Evolutionary conservation across 2,113 vertebrate species (phyloP).

Genomic region (Calidris pygmaea): DNA sequence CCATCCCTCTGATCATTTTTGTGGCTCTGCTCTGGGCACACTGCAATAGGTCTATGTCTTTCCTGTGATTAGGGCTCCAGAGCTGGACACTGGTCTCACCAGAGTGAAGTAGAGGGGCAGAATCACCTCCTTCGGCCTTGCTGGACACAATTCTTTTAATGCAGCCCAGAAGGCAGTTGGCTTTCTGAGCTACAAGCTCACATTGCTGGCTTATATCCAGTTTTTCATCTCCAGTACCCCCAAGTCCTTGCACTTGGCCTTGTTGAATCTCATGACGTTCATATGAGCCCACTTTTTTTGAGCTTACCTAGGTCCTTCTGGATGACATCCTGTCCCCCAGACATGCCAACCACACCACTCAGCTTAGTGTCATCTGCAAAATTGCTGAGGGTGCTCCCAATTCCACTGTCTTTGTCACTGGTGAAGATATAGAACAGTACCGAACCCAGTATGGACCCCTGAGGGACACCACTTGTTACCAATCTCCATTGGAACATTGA

Average conservation of each 20-base stretch:
- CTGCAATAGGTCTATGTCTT: not conserved
- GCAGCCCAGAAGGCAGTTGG: fast-evolving
- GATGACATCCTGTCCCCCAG: not conserved
- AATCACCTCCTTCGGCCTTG: not conserved
- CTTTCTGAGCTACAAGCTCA: not conserved
- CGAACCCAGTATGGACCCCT: fast-evolving
- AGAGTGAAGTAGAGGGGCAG: not conserved
- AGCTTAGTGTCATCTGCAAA: not conserved
- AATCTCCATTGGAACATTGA: not conserved
- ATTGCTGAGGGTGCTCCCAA: not conserved
- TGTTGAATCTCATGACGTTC: not conserved
- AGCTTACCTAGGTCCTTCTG: not conserved
- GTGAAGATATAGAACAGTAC: not conserved
- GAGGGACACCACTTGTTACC: not conserved
- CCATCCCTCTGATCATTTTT: not conserved
- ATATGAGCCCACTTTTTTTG: not conserved
- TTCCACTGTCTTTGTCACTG: not conserved
- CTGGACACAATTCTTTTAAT: fast-evolving
- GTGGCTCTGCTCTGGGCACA: not conserved
- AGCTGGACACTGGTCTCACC: not conserved
- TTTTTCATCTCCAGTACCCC: not conserved
- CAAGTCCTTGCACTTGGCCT: not conserved
- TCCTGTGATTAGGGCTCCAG: not conserved
- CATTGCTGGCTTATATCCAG: not conserved
- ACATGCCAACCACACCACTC: not conserved